phyloP scores from a whole-genome alignment of 1,140 invertebrate species.

The Bombus confusus region DNA sequence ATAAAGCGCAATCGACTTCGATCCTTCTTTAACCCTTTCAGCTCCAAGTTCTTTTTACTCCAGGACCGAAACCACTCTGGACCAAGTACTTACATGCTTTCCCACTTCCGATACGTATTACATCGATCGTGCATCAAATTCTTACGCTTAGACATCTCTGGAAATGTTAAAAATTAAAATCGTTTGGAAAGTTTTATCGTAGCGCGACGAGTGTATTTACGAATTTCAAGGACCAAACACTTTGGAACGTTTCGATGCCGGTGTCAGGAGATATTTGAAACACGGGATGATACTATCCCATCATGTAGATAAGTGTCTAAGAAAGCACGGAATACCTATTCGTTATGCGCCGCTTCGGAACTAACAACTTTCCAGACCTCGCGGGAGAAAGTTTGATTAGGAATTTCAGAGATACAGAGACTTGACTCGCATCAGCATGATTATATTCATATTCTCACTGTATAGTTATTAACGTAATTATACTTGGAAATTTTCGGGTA shows the following conservation, averaged over 20 bases:
- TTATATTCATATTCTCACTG: neutral
- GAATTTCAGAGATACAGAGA: conserved; percentile 14
- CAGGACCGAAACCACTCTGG: neutral
- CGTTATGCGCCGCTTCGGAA: neutral
- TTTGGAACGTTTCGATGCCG: neutral
- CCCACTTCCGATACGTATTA: neutral
- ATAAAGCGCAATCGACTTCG: neutral
- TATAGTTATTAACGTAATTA: neutral
- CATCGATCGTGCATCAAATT: neutral
- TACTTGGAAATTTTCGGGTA: neutral
- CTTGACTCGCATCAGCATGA: neutral
- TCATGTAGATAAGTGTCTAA: neutral
- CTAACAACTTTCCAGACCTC: conserved; percentile 8
- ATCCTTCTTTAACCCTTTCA: neutral
- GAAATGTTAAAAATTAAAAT: neutral
- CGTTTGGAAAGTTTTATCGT: neutral
- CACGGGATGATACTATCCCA: neutral
- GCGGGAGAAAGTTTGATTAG: conserved; percentile 41
- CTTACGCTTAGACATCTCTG: neutral
- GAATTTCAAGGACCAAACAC: neutral
- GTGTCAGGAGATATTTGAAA: neutral
- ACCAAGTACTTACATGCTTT: neutral
- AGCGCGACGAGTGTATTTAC: too few relatives aligned
- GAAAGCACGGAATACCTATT: neutral
- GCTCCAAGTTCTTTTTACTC: neutral